Base-by-base conservation (phyloP, 1,140 invertebrate genomes). In the Zaprionus inermis region DNA sequence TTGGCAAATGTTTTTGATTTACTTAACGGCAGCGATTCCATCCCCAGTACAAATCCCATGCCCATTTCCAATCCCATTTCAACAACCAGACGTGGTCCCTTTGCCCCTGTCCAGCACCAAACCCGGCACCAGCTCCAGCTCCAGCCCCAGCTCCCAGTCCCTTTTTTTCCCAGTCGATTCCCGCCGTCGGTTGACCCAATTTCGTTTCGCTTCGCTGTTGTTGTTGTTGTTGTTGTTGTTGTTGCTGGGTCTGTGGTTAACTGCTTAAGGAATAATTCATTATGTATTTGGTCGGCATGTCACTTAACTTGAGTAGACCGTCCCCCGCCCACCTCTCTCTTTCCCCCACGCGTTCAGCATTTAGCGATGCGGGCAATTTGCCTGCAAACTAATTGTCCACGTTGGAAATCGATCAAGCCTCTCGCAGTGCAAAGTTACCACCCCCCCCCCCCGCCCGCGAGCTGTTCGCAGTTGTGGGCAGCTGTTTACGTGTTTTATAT, bases 211-310 rank as follows among this genome's bases (percentile, higher is more conserved):
- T 46, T 18, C 28, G 46, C 18, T 46, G 24, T 12, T 32, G n/a
- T 18, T 60, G 24, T 60, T 20, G 34, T 54, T 44, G n/a, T 54
- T 49, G 56, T 63, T 28, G 28, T 18, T 46, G 22, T 59, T 9
- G 38, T 64, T 65, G 56, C 3, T 64, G 52, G 18, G 69, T 77
- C 76, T 78, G 80, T 74, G 84, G 81, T 84, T 78, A 84, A 86
- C 80, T 67, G 84, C 80, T 88, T 84, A 89, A 78, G 84, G 65
- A 88, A 89, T 89, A 80, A 89, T 88, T 89, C 84, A 89, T 89
- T 89, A 84, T 83, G 71, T 80, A 88, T 86, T 74, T 78, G 81
- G 73, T 73, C 63, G 77, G 77, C 79, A 67, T 88, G 84, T 88
- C 84, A 80, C 80, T 83, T 88, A 78, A 88, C 84, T 89, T 84